Base-by-base conservation (phyloP, 1,140 invertebrate species). In the Venturia canescens region DNA sequence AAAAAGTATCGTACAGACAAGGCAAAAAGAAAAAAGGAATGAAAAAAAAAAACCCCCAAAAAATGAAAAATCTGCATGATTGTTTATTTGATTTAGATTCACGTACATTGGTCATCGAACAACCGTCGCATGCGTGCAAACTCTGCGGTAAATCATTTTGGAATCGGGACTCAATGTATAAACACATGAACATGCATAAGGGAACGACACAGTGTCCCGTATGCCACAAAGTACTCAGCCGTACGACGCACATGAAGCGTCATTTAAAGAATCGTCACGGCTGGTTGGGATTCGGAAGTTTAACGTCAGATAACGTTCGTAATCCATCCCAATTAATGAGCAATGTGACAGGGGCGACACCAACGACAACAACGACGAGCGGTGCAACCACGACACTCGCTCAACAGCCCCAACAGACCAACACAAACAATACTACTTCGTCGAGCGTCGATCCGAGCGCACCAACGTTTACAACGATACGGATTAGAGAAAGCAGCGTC, bases 181-280 rank as follows among this genome's bases (percentile, higher is more conserved):
- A 92, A 86, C 92, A 93, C 89, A 92, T 92, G 89, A 92, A 93
- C 84, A 92, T 92, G 88, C 92, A 93, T 87, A 92, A 91, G 81
- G 92, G 92, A 63, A 92, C 91, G 67, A 93, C 92, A 77, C 90
- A 91, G 84, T 93, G 92, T 83, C 92, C 92, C 34, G 91, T 92
- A 80, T 93, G 92, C 85, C 89, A 92, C 84, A 92, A 92, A 89
- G 91, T 92, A 79, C 88, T 93, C 80, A 93, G 91, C 87, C 90
- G 92, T 84, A 92, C 91, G 76, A 92, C 90, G 79, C 90, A 92
- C 83, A 91, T 92, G 90, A 92, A 92, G 86, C 90, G 91, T 76
- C 92, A 92, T 82, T 88, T 92, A 87, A 92, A 89, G 85, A 91
- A 91, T 83, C 90, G 90, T 57, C 92, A 92, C 84, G 90, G 91